Evolutionary conservation across 2,888 invertebrate genomes (phyloP).

Genomic region (Gortyna flavago): DNA sequence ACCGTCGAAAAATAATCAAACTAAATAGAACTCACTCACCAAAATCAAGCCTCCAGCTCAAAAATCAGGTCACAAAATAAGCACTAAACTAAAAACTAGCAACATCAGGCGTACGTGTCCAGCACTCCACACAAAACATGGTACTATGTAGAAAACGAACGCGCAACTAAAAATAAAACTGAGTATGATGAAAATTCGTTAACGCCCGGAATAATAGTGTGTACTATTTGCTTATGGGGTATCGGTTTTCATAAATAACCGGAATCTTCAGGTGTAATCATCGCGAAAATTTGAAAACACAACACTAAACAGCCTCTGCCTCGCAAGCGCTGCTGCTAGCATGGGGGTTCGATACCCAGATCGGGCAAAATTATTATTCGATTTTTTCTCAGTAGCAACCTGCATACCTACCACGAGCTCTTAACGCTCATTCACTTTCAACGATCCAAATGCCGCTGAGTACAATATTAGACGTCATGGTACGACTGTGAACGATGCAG

Average conservation of each 20-base stretch:
- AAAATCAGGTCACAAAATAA: constrained; percentile 40
- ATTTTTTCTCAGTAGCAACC: no score
- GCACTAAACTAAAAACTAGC: constrained; percentile 45
- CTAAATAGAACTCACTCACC: constrained; percentile 30
- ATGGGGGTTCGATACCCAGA: neutral
- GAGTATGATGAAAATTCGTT: constrained; percentile 75
- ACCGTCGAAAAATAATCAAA: neutral
- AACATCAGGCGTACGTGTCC: constrained; percentile 49
- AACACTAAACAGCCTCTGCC: neutral
- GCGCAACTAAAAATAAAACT: constrained; percentile 76
- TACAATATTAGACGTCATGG: no score
- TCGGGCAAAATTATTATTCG: neutral
- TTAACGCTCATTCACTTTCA: no score
- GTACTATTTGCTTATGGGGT: constrained; percentile 40
- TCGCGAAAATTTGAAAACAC: neutral
- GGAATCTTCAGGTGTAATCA: neutral
- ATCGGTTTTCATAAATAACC: constrained; percentile 57
- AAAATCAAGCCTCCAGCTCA: neutral
- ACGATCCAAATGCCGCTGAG: no score
- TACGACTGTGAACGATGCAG: no score
- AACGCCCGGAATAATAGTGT: constrained; percentile 68
- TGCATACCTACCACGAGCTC: no score
- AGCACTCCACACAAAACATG: constrained; percentile 51
- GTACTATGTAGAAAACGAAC: constrained; percentile 67
- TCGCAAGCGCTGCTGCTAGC: no score